Conservation (phyloP, 2,113 vertebrate species). For the Misgurnus mizolepis region DNA sequence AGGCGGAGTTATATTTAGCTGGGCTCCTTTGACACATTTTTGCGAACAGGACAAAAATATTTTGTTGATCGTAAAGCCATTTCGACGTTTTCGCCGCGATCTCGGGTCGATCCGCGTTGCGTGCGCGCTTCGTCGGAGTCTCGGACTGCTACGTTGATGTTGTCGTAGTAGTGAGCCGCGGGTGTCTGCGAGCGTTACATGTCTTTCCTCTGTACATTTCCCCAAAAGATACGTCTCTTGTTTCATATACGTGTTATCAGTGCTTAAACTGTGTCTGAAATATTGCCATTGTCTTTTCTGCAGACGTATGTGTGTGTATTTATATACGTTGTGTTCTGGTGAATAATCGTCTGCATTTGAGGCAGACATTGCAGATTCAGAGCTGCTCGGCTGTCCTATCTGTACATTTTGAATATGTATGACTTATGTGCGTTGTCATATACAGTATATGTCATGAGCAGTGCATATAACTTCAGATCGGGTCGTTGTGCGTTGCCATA, state of each 20-base stretch:
- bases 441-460: neutral
- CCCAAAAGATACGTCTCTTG: neutral
- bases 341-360: conserved; percentile 47
- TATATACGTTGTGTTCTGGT: neutral
- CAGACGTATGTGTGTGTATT: neutral
- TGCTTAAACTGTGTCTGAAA: neutral
- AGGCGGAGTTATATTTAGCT: conserved; percentile 77
- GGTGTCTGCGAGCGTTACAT: conserved; percentile 35
- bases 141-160: conserved; percentile 18
- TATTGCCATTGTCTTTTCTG: neutral
- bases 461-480: neutral
- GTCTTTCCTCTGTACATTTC: conserved; percentile 14
- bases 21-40: conserved; percentile 68
- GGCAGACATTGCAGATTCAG: conserved; percentile 43
- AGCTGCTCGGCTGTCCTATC: neutral
- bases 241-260: neutral
- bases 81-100: neutral
- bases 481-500: neutral
- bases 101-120: neutral
- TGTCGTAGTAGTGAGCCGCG: conserved; percentile 43
- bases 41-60: conserved; percentile 62
- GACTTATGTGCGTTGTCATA: neutral
- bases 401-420: neutral
- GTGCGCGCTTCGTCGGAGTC: conserved; percentile 29
- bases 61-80: conserved; percentile 32